Percentiles rank a stretch among this genome's conserved stretches.
Conservation (phyloP, 1,140 invertebrate genomes). For the Bilobella aurantiaca region DNA sequence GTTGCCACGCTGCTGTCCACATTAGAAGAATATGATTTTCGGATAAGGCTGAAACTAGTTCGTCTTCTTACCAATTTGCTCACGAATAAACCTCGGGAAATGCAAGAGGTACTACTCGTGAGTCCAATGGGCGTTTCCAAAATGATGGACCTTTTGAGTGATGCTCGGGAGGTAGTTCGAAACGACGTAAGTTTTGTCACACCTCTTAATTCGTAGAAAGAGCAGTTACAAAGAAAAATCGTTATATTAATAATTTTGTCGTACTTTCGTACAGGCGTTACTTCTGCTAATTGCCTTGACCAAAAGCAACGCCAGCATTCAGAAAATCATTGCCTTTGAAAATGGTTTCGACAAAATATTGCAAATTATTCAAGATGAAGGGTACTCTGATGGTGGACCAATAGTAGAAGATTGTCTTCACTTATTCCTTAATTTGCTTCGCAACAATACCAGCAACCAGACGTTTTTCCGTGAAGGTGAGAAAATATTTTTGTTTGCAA, state of each 20-base stretch:
- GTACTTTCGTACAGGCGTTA: constrained; percentile 51
- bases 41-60: constrained; percentile 75
- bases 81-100: constrained; percentile 69
- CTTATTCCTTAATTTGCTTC: constrained; percentile 86
- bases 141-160: constrained; percentile 88
- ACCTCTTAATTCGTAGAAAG: neutral
- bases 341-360: constrained; percentile 95
- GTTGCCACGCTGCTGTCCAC: constrained; percentile 72
- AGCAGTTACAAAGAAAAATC: neutral
- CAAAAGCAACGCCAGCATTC: constrained; percentile 92
- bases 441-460: constrained; percentile 94
- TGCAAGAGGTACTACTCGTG: constrained; percentile 88
- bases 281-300: constrained; percentile 87
- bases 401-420: constrained; percentile 96
- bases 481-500: too few species aligned
- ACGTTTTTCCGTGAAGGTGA: constrained; percentile 95
- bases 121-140: constrained; percentile 96
- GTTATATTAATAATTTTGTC: constrained; percentile 11
- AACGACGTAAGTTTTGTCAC: constrained; percentile 63
- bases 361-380: constrained; percentile 85
- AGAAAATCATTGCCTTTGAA: constrained; percentile 99
- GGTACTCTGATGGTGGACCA: constrained; percentile 86
- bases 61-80: constrained; percentile 72
- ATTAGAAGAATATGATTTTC: constrained; percentile 91
- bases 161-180: constrained; percentile 88